Percentiles rank a stretch among this genome's conserved stretches.
Conservation (phyloP, 2,888 invertebrate species). For the Lycia hirtaria region DNA sequence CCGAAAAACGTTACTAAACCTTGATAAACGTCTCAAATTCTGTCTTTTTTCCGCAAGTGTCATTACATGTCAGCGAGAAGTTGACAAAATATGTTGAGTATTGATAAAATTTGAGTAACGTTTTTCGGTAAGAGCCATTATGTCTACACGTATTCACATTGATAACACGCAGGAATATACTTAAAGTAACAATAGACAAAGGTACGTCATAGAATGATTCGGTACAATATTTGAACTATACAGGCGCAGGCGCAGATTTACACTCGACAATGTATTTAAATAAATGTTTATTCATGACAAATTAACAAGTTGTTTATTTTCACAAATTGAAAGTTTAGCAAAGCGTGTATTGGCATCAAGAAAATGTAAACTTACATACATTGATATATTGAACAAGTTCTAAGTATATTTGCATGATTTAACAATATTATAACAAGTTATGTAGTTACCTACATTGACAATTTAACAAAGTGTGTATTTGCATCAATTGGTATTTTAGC, state of each 20-base stretch:
- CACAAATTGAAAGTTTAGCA: not conserved
- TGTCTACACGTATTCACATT: slow-evolving; percentile 24
- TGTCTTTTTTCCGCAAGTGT: not conserved
- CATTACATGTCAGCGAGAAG: too few relatives aligned
- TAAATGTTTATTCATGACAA: too few relatives aligned
- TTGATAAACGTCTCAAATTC: too few relatives aligned
- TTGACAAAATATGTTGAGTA: too few relatives aligned
- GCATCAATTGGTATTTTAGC: not conserved
- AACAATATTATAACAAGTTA: too few relatives aligned
- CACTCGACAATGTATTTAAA: not conserved
- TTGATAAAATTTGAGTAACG: too few relatives aligned
- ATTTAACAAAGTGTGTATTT: not conserved
- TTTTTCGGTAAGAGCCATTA: too few relatives aligned
- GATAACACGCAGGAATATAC: slow-evolving; percentile 44
- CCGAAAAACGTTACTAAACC: too few relatives aligned
- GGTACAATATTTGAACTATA: slow-evolving; percentile 63
- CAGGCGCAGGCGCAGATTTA: slow-evolving; percentile 30
- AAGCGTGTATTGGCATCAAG: not conserved
- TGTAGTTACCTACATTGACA: too few relatives aligned
- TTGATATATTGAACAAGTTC: not conserved
- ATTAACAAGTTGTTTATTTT: not conserved
- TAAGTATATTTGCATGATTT: not conserved
- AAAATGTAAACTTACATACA: too few relatives aligned
- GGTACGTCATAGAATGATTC: slow-evolving; percentile 77
- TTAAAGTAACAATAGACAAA: slow-evolving; percentile 47